These are phyloP conservation scores for Trididemnum nubilum DNA, from an alignment of 23 tunicate species.

Conservation along the genomic window DNA sequence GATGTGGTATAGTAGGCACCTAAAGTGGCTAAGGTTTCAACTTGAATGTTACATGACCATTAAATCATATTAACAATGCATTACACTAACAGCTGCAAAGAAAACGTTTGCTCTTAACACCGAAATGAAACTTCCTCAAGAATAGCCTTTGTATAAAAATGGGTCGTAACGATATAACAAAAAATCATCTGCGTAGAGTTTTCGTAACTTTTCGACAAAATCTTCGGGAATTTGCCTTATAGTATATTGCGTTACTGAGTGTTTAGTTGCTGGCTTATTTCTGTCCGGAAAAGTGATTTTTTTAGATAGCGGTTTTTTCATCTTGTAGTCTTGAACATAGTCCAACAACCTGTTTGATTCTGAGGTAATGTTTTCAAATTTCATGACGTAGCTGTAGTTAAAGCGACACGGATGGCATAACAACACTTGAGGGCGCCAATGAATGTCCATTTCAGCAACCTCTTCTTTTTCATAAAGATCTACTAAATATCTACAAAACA, in stretches of 20 bases:
- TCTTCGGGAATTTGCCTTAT: neutral
- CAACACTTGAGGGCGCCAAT: conserved; percentile 80
- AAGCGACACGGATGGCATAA: conserved; percentile 62
- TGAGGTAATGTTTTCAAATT: conserved; percentile 49
- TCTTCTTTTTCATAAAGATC: conserved; percentile 2
- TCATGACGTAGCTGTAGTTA: conserved; percentile 69
- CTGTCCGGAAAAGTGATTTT: neutral
- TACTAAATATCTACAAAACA: conserved; percentile 10
- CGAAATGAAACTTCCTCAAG: no score
- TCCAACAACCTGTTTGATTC: conserved; percentile 60
- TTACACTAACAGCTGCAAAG: no score
- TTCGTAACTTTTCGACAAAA: conserved; percentile 29
- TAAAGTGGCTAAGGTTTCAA: no score
- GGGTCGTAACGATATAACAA: conserved; percentile 50
- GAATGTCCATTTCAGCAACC: conserved; percentile 43
- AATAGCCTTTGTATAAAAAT: conserved; percentile 31
- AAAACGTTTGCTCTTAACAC: no score
- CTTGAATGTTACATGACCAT: no score
- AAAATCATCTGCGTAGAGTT: conserved; percentile 60
- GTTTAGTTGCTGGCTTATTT: neutral
- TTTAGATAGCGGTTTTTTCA: neutral
- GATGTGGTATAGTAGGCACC: no score
- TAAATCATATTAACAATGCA: no score
- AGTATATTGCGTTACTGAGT: neutral
- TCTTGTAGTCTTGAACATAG: conserved; percentile 40